These are phyloP conservation scores for Yasuhikotakia modesta DNA, from an alignment of 2,797 vertebrate species.

Conservation along the genomic window DNA sequence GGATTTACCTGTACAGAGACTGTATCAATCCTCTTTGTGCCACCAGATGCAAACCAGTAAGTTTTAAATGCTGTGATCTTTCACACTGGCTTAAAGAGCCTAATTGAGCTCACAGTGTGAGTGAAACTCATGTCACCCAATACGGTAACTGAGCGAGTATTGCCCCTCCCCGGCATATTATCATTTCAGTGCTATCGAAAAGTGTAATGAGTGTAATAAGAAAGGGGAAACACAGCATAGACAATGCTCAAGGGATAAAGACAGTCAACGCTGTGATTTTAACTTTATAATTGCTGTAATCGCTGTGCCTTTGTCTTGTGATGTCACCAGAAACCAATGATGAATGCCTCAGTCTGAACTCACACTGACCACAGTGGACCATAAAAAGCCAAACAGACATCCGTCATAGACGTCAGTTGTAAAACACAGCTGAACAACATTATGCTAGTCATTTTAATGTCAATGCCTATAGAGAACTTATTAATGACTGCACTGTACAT, in stretches of 20 bases:
- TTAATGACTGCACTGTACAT: constrained; percentile 39
- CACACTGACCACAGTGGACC: not conserved
- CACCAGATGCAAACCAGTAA: constrained; percentile 20
- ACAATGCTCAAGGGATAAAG: constrained; percentile 28
- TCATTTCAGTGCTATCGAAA: constrained; percentile 25
- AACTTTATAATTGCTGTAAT: constrained; percentile 48
- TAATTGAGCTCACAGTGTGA: constrained; percentile 48
- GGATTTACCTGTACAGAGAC: constrained; percentile 34
- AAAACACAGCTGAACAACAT: not conserved
- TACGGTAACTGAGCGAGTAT: constrained; percentile 23
- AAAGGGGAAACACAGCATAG: constrained; percentile 9
- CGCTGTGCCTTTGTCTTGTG: constrained; percentile 29
- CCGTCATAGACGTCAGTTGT: not conserved
- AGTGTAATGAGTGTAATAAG: constrained; percentile 43
- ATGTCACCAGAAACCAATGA: constrained; percentile 17
- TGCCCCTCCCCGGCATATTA: constrained; percentile 45
- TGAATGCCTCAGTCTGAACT: constrained; percentile 1
- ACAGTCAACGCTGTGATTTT: constrained; percentile 25
- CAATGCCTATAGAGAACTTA: constrained; percentile 12
- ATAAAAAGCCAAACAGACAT: not conserved
- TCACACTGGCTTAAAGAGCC: constrained; percentile 48
- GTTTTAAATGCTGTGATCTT: constrained; percentile 47
- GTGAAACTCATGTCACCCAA: constrained; percentile 43
- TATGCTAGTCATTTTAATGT: constrained; percentile 16
- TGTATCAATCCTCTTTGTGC: constrained; percentile 35